Evolutionary conservation across 2,113 vertebrate species (phyloP), one percentile per base, ranked within the genome.

Genomic region (Theristicus caerulescens): DNA sequence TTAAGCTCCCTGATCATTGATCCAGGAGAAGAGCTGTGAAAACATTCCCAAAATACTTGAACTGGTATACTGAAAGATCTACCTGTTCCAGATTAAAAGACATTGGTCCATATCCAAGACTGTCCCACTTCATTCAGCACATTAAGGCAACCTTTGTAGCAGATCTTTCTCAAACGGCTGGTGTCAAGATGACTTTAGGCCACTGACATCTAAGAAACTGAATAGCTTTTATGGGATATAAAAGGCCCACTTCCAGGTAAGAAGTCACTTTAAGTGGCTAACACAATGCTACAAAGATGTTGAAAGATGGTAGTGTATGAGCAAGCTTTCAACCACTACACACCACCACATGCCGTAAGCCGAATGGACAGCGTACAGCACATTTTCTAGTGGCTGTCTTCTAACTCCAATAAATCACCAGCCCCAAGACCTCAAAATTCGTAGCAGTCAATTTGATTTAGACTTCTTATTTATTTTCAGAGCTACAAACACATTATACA

Each of bases 291-390:
- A 72, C 19, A 77, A 54, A 69, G 16, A 46, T 16, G 9, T 1
- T 29, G 55, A 49, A 78, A 83, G 57, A 26, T 67, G 22, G 26
- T 1, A 42, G 26, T 0, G 6, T 26, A 31, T 2, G 13, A 51
- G 17, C 31, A 78, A 70, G 71, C 27, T 46, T 74, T 67, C 15
- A 49, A 34, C 3, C n/a, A 26, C 31, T 11, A n/a, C 25, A 40
- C 36, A 79, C 21, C 34, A 54, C 5, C 26, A 22, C 17, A 13
- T 2, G 4, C 19, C 51, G 46, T 29, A 78, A 86, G 25, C 9
- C 31, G 17, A 79, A 49, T 0, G 6, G 40, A 67, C 40, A 42
- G 15, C 0, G 1, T 29, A 61, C 52, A 80, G 27, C 26, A 44
- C 1, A 0, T 79, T 67, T 61, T 62, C 55, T 25, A 40, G 32